Evolutionary conservation across 1,140 invertebrate genomes (phyloP).

Genomic region (Aethina tumida): DNA sequence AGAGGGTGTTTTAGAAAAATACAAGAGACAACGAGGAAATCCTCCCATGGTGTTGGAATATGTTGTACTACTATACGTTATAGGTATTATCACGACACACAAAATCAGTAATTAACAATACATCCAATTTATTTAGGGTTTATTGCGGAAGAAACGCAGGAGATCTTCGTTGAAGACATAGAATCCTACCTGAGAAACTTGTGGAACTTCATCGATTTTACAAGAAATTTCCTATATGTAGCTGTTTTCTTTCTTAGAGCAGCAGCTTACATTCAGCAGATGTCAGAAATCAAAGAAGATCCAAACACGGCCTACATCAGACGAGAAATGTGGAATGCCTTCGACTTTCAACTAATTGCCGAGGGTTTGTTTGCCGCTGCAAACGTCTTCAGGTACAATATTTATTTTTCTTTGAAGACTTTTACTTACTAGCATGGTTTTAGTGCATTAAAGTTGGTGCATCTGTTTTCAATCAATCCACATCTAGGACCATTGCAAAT

Average conservation of each 20-base stretch:
- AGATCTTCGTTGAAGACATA: constrained; percentile 77
- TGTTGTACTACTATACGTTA: constrained; percentile 64
- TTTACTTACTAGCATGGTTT: constrained; percentile 10
- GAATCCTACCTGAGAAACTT: constrained; percentile 77
- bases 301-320: constrained; percentile 60
- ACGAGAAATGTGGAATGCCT: constrained; percentile 81
- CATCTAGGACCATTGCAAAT: constrained; percentile 81
- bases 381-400: constrained; percentile 70
- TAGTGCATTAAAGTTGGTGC: constrained; percentile 77
- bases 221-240: constrained; percentile 76
- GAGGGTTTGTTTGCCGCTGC: constrained; percentile 92
- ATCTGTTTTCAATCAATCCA: constrained; percentile 85
- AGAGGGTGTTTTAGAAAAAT: constrained; percentile 45
- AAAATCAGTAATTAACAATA: constrained; percentile 3
- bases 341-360: constrained; percentile 88
- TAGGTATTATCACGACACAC: constrained; percentile 44
- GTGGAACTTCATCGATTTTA: constrained; percentile 96
- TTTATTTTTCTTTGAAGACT: constrained; percentile 7
- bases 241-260: constrained; percentile 64
- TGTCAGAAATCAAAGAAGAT: constrained; percentile 51
- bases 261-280: constrained; percentile 69
- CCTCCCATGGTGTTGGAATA: constrained; percentile 67
- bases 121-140: constrained; percentile 53
- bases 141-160: constrained; percentile 83
- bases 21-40: constrained; percentile 63